Evolutionary conservation across 2,888 invertebrate genomes (phyloP), one percentile per base, ranked within the genome.

Genomic region (Lymantria monacha): DNA sequence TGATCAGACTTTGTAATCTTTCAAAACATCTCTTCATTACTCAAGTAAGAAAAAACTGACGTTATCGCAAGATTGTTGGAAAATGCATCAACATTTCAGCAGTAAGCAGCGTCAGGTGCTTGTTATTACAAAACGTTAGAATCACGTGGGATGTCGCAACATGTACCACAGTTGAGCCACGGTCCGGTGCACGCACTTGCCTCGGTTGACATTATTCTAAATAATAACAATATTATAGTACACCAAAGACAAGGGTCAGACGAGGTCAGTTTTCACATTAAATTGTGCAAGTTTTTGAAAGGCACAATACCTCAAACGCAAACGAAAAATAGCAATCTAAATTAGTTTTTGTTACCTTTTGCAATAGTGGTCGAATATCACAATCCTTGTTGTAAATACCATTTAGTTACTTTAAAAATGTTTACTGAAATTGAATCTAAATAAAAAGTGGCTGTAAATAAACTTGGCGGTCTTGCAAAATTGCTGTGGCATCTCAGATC

Each of bases 121-220:
- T 37, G 53, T 80, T n/a, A n/a, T n/a, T 80, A 69, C 74, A 59
- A 74, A 75, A 41, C 15, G 41, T 69, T 63, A 62, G 67, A 78
- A 33, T 74, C 79, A 79, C 79, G 74, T 75, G 30, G 43, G 40
- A 42, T 38, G 1, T 30, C 13, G 42, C n/a, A 42, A 42, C 22
- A 42, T 38, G 41, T 40, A 30, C 45, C 40, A 13, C 30, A 30
- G 36, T 42, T 30, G 2, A 15, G 65, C 46, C 63, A 69, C 72
- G 77, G 57, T 69, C 59, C 50, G 52, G 30, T 61, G 67, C 53
- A 46, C 60, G 51, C 53, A 59, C 56, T 53, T 61, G 63, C 55
- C 66, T 55, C 57, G 33, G 8, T 44, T 53, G 44, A 60, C 58
- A 63, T 57, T 67, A 55, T 53, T 51, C 53, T 51, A 57, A 49